These are phyloP conservation scores for Melipona bicolor DNA, from an alignment of 2,888 invertebrate species.

Conservation along the genomic window DNA sequence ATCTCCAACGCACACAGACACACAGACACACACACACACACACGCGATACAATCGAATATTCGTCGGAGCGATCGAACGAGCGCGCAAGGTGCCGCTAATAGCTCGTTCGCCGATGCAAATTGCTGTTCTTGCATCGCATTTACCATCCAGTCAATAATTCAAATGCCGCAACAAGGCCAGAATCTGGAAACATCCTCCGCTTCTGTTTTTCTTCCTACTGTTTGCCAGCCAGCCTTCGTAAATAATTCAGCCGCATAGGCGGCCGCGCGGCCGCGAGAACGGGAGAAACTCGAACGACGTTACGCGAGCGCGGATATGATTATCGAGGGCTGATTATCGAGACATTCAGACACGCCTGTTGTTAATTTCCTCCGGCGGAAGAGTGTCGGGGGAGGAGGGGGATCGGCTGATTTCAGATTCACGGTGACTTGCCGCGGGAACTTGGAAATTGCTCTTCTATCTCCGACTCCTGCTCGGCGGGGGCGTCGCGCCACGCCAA, in stretches of 20 bases:
- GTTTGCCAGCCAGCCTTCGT: neutral
- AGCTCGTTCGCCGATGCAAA: conserved; percentile 47
- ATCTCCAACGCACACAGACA: too few relatives aligned
- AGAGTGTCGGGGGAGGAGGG: neutral
- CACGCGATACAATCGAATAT: conserved; percentile 2
- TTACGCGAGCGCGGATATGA: too few relatives aligned
- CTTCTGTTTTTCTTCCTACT: conserved; percentile 6
- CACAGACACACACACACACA: too few relatives aligned
- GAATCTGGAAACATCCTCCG: conserved; percentile 23
- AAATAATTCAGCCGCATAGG: conserved; percentile 20
- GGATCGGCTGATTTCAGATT: neutral
- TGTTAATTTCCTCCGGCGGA: conserved; percentile 3
- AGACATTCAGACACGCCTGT: neutral
- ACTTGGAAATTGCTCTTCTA: conserved; percentile 27
- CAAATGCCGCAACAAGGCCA: conserved; percentile 19
- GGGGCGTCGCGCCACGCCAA: conserved; percentile 28
- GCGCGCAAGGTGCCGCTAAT: conserved; percentile 35
- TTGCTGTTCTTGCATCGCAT: conserved; percentile 52
- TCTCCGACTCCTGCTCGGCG: neutral
- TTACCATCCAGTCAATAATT: conserved; percentile 46
- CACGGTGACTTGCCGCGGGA: neutral
- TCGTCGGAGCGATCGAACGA: neutral
- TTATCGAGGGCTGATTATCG: neutral
- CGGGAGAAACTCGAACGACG: neutral
- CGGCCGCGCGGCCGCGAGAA: neutral